These are phyloP conservation scores for Tigriopus japonicus DNA, from an alignment of 1,140 invertebrate genomes.

Conservation along the genomic window DNA sequence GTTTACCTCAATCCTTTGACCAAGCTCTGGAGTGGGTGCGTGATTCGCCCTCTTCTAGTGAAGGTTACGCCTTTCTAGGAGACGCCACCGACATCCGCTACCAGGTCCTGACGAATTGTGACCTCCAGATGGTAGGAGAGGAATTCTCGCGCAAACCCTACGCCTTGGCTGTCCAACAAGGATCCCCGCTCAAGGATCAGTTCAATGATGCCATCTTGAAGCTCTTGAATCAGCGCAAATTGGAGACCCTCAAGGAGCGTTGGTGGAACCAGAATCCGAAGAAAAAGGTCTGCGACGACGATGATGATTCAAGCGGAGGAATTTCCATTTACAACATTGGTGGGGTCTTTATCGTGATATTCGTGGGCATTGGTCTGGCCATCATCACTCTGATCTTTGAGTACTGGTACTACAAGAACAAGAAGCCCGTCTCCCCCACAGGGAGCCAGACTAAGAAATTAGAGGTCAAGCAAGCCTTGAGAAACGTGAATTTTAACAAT, in stretches of 20 bases:
- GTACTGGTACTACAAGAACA: slow-evolving; percentile 65
- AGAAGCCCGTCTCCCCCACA: slow-evolving; percentile 13
- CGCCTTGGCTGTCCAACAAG: slow-evolving; percentile 86
- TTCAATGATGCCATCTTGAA: slow-evolving; percentile 80
- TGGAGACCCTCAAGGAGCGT: slow-evolving; percentile 80
- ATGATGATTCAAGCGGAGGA: slow-evolving; percentile 66
- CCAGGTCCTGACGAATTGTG: slow-evolving; percentile 63
- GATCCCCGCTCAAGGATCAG: slow-evolving; percentile 74
- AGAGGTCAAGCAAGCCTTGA: background rate
- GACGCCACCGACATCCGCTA: slow-evolving; percentile 87
- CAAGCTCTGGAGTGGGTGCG: slow-evolving; percentile 59
- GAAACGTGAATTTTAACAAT: too few relatives aligned
- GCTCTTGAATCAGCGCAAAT: slow-evolving; percentile 66
- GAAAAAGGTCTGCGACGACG: slow-evolving; percentile 54
- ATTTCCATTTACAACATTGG: slow-evolving; percentile 95
- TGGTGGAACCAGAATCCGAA: slow-evolving; percentile 84
- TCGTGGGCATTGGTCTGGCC: slow-evolving; percentile 75
- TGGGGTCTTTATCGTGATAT: slow-evolving; percentile 89
- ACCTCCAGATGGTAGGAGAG: slow-evolving; percentile 70
- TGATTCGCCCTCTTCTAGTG: slow-evolving; percentile 46
- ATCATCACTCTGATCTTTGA: slow-evolving; percentile 79
- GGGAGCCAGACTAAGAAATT: background rate
- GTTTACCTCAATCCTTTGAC: slow-evolving; percentile 49
- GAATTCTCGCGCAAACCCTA: slow-evolving; percentile 94
- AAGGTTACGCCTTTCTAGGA: slow-evolving; percentile 78